Percentiles rank a stretch among this genome's conserved stretches.
Conservation (phyloP, 2,888 invertebrate species). For the Ligdia adustata region DNA sequence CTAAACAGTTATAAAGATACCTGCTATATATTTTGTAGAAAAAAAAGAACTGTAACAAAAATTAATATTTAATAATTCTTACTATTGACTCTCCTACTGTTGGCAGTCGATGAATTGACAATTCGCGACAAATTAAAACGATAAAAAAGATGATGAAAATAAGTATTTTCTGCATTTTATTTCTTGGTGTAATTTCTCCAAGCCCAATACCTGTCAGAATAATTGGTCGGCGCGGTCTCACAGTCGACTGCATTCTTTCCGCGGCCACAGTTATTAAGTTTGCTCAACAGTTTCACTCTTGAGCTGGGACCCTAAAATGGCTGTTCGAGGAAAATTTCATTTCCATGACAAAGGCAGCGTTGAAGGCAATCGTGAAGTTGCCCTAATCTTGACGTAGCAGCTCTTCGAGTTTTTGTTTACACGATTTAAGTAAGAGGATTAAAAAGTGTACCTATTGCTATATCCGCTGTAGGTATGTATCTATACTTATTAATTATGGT, state of each 20-base stretch:
- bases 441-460: too few relatives aligned
- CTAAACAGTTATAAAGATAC: too few relatives aligned
- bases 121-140: too few relatives aligned
- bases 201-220: conserved; percentile 10
- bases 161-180: conserved; percentile 1
- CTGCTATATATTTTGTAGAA: too few relatives aligned
- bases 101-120: too few relatives aligned
- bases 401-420: conserved; percentile 23
- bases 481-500: too few relatives aligned
- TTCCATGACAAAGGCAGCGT: conserved; percentile 48
- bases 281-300: conserved; percentile 33
- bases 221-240: conserved; percentile 13
- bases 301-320: conserved; percentile 39
- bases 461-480: too few relatives aligned
- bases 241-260: conserved; percentile 31
- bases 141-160: not conserved
- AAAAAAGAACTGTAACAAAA: too few relatives aligned
- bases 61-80: too few relatives aligned
- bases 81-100: too few relatives aligned
- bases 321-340: conserved; percentile 43
- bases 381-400: conserved; percentile 17
- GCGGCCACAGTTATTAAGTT: conserved; percentile 35
- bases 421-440: conserved; percentile 7
- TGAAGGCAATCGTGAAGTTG: conserved; percentile 31
- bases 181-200: not conserved